phyloP scores from a whole-genome alignment of 2,888 invertebrate genomes.

The Vandiemenella viatica region DNA sequence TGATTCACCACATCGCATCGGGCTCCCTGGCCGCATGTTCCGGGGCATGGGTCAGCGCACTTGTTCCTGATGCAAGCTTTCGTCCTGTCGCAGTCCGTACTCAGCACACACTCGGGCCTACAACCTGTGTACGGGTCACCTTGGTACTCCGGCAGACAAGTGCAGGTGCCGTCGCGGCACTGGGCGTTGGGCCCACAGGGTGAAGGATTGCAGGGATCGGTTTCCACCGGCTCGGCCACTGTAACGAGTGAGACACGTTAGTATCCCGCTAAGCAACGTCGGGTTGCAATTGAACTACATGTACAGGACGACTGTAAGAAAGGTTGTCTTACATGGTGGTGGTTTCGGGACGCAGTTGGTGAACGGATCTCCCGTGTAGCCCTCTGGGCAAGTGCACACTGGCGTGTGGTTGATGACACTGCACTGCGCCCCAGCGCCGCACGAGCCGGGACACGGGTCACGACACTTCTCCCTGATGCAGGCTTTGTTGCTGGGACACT shows the following conservation, averaged over 20 bases:
- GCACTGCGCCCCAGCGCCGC: conserved; percentile 59
- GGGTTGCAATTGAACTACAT: no score
- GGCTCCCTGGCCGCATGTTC: conserved; percentile 60
- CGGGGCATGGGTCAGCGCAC: conserved; percentile 56
- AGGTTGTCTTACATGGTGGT: conserved; percentile 19
- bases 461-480: conserved; percentile 58
- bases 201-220: conserved; percentile 56
- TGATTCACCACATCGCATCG: conserved; percentile 59
- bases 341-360: conserved; percentile 45
- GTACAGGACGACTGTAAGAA: neutral
- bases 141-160: conserved; percentile 27
- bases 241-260: neutral
- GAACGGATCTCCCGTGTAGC: conserved; percentile 65
- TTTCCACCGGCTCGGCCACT: neutral
- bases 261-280: no score
- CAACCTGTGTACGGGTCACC: conserved; percentile 29
- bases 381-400: conserved; percentile 54
- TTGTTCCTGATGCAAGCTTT: conserved; percentile 54
- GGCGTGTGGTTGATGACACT: conserved; percentile 62
- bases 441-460: conserved; percentile 63
- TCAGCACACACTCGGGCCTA: conserved; percentile 56
- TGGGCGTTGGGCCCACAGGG: conserved; percentile 50
- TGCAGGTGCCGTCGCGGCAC: conserved; percentile 41
- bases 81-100: conserved; percentile 52
- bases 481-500: conserved; percentile 55